These are phyloP conservation scores for Trichomycterus rosablanca DNA, from an alignment of 2,113 vertebrate species.

Conservation along the genomic window DNA sequence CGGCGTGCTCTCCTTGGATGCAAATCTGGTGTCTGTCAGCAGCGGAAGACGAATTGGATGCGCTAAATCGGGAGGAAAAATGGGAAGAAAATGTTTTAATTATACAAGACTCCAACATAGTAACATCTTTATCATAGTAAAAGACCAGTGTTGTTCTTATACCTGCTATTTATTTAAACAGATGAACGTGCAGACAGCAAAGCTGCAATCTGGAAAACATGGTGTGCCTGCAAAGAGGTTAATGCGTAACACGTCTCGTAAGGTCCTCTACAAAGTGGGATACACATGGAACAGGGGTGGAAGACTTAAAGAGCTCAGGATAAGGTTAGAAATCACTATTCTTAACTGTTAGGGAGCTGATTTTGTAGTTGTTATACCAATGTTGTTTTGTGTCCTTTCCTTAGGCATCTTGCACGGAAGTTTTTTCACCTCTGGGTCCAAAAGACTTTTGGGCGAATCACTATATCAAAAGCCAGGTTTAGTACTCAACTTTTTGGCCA, in stretches of 20 bases:
- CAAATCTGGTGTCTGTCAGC: no score
- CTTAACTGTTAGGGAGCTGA: background rate
- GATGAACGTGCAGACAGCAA: conserved; percentile 22
- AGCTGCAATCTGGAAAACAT: conserved; percentile 2
- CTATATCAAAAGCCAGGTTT: conserved; percentile 79
- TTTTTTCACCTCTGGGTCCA: conserved; percentile 82
- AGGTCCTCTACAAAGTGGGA: conserved; percentile 44
- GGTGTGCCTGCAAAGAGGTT: conserved; percentile 6
- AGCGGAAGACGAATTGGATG: no score
- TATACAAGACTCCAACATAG: no score
- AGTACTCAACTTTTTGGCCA: background rate
- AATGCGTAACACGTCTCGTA: conserved; percentile 30
- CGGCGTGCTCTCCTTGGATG: no score
- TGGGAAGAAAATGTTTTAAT: no score
- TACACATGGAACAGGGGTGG: conserved; percentile 65
- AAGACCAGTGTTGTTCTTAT: no score
- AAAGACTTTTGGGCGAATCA: conserved; percentile 79
- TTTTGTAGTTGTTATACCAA: background rate
- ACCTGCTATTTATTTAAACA: background rate
- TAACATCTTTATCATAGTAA: no score
- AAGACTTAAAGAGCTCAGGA: conserved; percentile 70
- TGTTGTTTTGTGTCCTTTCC: conserved; percentile 31
- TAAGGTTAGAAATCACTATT: conserved; percentile 60
- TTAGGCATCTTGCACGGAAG: conserved; percentile 80
- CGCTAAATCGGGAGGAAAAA: no score